Evolutionary conservation across 2,797 vertebrate species (phyloP), one percentile per base, ranked within the genome.

Genomic region (Enteromius thamalakanensis): DNA sequence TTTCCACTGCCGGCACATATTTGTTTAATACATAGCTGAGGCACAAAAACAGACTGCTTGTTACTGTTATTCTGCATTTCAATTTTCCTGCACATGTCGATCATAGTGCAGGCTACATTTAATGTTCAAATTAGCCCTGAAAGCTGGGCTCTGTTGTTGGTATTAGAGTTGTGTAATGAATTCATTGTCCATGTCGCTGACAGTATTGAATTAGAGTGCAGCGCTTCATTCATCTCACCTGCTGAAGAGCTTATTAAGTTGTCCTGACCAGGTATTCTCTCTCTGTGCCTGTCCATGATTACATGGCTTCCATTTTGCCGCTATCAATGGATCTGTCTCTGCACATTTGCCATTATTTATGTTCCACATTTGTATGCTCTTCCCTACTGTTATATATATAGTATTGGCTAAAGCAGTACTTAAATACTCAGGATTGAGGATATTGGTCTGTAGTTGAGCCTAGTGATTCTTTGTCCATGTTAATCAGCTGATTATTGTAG

Each of bases 61-160:
- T 83, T 88, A 75, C 80, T 85, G 26, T 83, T 76, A 76, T 70
- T 85, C 34, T 67, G 45, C 68, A 79, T 85, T 86, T 85, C 65
- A 81, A 37, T 74, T 77, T 77, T 75, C 42, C 45, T 58, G 23
- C 55, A 47, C 72, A n/a, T 51, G 15, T 26, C 58, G 3, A 67
- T 32, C 85, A 67, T 64, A 80, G 84, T 67, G 70, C 75, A 42
- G 76, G n/a, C 80, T 81, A 64, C 65, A 82, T 60, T 90, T 87
- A 86, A 89, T 90, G 75, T 91, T 91, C 91, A 86, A 93, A 90
- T 89, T 84, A 51, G 64, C 86, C 32, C 80, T 85, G 86, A 89
- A 76, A 90, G 84, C 88, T 78, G 64, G 9, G 17, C 47, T 82
- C 82, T 83, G 79, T 85, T 87, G 47, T 85, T 85, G 68, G 69